Evolutionary conservation across 1,140 invertebrate species (phyloP), one percentile per base, ranked within the genome.

Genomic region (Phocides pigmalion): DNA sequence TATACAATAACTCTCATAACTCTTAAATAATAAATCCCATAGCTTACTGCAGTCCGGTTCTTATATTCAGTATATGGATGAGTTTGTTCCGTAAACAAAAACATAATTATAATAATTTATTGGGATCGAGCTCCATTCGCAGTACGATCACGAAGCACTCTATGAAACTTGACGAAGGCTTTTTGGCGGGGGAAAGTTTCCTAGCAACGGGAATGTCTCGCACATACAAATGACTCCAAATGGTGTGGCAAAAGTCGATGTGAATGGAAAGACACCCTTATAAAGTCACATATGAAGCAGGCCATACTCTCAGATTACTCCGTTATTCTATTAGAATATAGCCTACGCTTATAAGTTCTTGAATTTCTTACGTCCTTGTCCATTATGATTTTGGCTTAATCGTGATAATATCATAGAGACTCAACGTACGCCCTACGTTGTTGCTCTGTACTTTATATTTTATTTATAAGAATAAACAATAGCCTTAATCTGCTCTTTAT

Each of bases 91-190:
- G 28, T 32, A 49, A 54, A 67, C 58, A 67, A 71, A 63, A 68
- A 68, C 59, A 58, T 62, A 68, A 73, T 79, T 75, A 72, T 71
- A 66, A 81, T 77, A 74, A 74, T 79, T 76, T 73, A 74, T 16
- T 44, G 32, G 66, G 41, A 61, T 68, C 42, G 50, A 61, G 28
- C 15, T 47, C 64, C 74, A 73, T 86, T 76, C 14, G 81, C 74
- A 90, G 70, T 77, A 51, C 72, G 80, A 80, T 85, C 85, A 90
- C 87, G 87, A 64, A 84, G 51, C 76, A 79, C 77, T 82, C 77
- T 78, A 72, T 76, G 77, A 67, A 81, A 90, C 80, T 88, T 87
- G 83, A 84, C 83, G 86, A 87, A 87, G 83, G 81, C 78, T 84
- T 81, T 82, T 82, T 76, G 79, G 74, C 66, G 68, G 75, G 82